Conservation (phyloP, 1,140 invertebrate genomes). For the Atta colombica region DNA sequence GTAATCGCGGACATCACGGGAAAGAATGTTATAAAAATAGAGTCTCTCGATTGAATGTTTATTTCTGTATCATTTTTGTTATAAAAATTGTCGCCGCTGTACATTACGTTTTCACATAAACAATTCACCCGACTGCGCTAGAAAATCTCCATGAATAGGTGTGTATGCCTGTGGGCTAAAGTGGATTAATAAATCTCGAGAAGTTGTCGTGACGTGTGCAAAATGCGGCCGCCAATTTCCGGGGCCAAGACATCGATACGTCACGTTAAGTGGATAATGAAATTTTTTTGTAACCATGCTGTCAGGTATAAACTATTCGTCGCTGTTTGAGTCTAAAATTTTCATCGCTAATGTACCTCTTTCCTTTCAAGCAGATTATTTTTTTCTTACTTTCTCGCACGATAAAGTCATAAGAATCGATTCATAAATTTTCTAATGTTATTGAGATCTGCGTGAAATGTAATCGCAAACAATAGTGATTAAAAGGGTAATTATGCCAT, state of each 20-base stretch:
- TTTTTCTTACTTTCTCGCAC: background rate
- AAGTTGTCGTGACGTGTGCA: conserved; percentile 12
- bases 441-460: conserved; percentile 33
- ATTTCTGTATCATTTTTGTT: too few species aligned
- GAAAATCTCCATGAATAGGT: conserved; percentile 17
- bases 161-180: conserved; percentile 19
- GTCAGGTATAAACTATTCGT: conserved; percentile 16
- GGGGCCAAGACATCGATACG: conserved; percentile 50
- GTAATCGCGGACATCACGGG: conserved; percentile 40
- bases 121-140: background rate
- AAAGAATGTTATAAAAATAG: background rate
- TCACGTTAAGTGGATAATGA: conserved; percentile 7
- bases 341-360: conserved; percentile 14
- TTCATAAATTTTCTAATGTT: conserved; percentile 46
- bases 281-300: background rate
- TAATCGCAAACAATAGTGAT: conserved; percentile 23
- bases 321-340: conserved; percentile 45
- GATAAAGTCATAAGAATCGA: background rate
- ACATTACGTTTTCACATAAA: conserved; percentile 50
- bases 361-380: background rate
- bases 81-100: conserved; percentile 28
- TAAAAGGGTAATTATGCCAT: conserved; percentile 3
- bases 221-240: conserved; percentile 35
- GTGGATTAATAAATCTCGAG: conserved; percentile 50
- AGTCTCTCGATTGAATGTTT: too few species aligned